These are phyloP conservation scores for Allygus modestus DNA, from an alignment of 2,888 invertebrate genomes.

Conservation along the genomic window DNA sequence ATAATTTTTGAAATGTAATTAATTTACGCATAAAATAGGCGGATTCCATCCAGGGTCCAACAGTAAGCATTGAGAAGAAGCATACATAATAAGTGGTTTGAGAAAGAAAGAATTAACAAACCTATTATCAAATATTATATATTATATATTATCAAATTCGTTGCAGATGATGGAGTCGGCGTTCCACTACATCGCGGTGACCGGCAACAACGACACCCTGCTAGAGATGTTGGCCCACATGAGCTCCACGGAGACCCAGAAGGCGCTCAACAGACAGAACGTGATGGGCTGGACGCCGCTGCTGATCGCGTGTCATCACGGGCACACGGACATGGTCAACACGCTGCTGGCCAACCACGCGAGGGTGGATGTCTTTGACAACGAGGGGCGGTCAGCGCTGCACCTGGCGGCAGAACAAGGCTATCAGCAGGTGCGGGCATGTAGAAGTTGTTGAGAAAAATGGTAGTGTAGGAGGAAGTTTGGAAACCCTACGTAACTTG, in stretches of 20 bases:
- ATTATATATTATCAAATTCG: too few relatives aligned
- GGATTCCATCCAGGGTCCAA: too few relatives aligned
- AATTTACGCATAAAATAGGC: too few relatives aligned
- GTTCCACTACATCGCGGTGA: constrained; percentile 95
- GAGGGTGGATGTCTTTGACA: constrained; percentile 98
- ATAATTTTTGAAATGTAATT: too few relatives aligned
- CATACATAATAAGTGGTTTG: too few relatives aligned
- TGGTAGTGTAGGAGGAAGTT: too few relatives aligned
- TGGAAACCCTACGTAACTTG: too few relatives aligned
- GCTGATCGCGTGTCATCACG: constrained; percentile 96
- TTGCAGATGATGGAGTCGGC: constrained; percentile 91
- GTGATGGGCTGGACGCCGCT: constrained; percentile 98
- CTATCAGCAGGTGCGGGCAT: constrained; percentile 78
- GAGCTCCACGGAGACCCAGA: constrained; percentile 92
- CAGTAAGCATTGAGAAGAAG: too few relatives aligned
- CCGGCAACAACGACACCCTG: constrained; percentile 97
- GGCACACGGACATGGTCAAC: constrained; percentile 95
- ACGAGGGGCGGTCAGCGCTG: constrained; percentile 95
- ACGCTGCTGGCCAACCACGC: constrained; percentile 95
- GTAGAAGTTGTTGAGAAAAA: too few relatives aligned
- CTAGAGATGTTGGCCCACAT: constrained; percentile 96
- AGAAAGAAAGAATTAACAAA: too few relatives aligned
- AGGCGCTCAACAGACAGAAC: constrained; percentile 95
- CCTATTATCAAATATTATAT: too few relatives aligned
- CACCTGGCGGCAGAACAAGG: constrained; percentile 97